Percentiles rank a stretch among this genome's conserved stretches.
Evolutionary conservation across 37 sponge, comb jelly and placozoan genomes (phyloP).

Genomic region (Dysidea cf. avara): DNA sequence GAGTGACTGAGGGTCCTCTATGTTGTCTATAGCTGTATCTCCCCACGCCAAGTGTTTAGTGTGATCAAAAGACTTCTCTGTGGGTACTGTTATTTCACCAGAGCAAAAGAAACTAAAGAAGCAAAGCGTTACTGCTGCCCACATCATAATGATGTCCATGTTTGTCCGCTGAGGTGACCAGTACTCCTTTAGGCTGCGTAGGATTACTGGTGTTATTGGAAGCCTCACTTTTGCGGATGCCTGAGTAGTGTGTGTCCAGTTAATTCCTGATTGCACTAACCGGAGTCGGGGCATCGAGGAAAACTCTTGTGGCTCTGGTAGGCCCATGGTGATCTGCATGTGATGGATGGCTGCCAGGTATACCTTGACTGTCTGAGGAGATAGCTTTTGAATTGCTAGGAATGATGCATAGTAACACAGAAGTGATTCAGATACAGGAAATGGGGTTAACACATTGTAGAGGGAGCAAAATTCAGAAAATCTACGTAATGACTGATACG

Average conservation of each 20-base stretch:
- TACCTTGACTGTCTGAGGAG: constrained; percentile 5
- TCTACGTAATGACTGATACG: constrained; percentile 35
- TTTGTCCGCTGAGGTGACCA: background rate
- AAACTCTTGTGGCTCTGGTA: no score
- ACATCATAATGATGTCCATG: constrained; percentile 11
- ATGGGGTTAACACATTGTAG: constrained; percentile 22
- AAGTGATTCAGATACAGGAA: constrained; percentile 33
- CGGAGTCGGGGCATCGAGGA: background rate
- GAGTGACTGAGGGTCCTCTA: background rate
- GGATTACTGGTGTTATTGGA: constrained; percentile 1
- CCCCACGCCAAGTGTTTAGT: constrained; percentile 8
- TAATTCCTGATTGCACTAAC: background rate
- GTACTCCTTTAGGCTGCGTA: background rate
- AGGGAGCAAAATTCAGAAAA: constrained; percentile 33
- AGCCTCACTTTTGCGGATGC: background rate
- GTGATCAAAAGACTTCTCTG: constrained; percentile 4
- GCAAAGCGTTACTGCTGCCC: constrained; percentile 8
- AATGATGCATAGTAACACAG: constrained; percentile 22
- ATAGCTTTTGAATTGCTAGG: constrained; percentile 6
- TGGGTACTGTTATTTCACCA: constrained; percentile 10
- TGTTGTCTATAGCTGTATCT: background rate
- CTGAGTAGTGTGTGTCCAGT: no score
- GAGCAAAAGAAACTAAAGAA: constrained; percentile 31
- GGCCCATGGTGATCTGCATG: constrained; percentile 8
- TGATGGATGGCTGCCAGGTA: constrained; percentile 25